These are phyloP conservation scores for Cataglyphis altisquamis DNA, from an alignment of 2,888 invertebrate genomes.

Conservation along the genomic window DNA sequence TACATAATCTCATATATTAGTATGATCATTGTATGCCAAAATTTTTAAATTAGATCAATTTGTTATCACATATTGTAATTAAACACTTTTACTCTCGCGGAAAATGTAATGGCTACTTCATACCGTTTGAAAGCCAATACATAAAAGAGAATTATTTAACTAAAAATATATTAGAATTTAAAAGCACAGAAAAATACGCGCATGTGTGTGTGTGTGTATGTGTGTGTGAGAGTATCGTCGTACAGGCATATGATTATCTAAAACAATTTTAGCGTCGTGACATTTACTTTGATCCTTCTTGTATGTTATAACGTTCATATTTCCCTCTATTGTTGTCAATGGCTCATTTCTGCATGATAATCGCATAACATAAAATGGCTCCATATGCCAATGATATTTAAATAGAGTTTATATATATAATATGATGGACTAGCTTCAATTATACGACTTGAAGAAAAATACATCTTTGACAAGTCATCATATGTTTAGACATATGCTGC, in stretches of 20 bases:
- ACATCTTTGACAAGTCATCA: constrained; percentile 74
- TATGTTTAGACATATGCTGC: constrained; percentile 76
- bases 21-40: constrained; percentile 41
- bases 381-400: constrained; percentile 74
- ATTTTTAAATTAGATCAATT: constrained; percentile 53
- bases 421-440: constrained; percentile 81
- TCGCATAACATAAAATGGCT: constrained; percentile 77
- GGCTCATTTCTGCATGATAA: constrained; percentile 70
- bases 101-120: constrained; percentile 58
- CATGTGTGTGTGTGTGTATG: constrained; percentile 39
- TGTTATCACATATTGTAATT: constrained; percentile 62
- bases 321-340: constrained; percentile 64
- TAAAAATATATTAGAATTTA: constrained; percentile 67
- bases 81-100: constrained; percentile 45
- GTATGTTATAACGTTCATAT: constrained; percentile 61
- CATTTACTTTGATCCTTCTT: constrained; percentile 64
- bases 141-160: constrained; percentile 64
- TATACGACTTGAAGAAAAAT: constrained; percentile 75
- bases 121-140: constrained; percentile 76
- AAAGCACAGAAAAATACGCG: constrained; percentile 66
- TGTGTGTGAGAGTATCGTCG: constrained; percentile 57
- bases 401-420: constrained; percentile 74
- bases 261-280: constrained; percentile 69
- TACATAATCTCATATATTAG: constrained; percentile 52
- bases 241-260: constrained; percentile 54